Base-by-base conservation (phyloP, 2,888 invertebrate genomes). In the Ectemnius lituratus region DNA sequence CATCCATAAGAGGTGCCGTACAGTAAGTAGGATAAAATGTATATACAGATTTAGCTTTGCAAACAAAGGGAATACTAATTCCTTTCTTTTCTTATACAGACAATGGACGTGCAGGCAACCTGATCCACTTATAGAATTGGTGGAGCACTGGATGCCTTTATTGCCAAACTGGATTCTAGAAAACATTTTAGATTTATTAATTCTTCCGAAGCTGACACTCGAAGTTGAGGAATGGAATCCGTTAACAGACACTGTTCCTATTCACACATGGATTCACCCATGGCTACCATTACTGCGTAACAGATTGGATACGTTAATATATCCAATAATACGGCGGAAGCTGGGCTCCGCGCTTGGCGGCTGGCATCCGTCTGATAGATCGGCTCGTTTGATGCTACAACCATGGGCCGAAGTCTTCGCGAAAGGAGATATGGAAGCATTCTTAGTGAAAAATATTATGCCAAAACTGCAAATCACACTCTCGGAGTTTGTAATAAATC, bases 211-310 rank as follows among this genome's bases (percentile, higher is more conserved):
- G 56, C 89, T 97, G 49, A 92, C 94, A 20, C 91, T 93, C 0
- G 97, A 96, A 81, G 98, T 98, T 0, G 94, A 96, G 59, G 94
- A 93, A 67, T 99, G 99, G 99, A 97, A 99, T 92, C 99, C 99
- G 0, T 93, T 98, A 1, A 96, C 96, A 0, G 99, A 99, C 90
- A 96, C 97, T 0, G 94, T 98, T 79, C 99, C 99, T 14, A 96
- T 99, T 80, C 99, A 99, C 90, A 94, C 95, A 4, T 99, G 99
- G 99, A 95, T 99, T 75, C 95, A 98, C 90, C 99, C 99, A 0
- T 99, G 99, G 99, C 94, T 98, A 73, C 95, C 95, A 0, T 91
- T 97, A 6, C 94, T 98, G 88, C 96, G 96, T 92, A 88, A 90
- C 78, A 92, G 93, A 23, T 90, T 94, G 63, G 92, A 93, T 27